phyloP scores from a whole-genome alignment of 2,888 invertebrate species.

The Netelia inedita region DNA sequence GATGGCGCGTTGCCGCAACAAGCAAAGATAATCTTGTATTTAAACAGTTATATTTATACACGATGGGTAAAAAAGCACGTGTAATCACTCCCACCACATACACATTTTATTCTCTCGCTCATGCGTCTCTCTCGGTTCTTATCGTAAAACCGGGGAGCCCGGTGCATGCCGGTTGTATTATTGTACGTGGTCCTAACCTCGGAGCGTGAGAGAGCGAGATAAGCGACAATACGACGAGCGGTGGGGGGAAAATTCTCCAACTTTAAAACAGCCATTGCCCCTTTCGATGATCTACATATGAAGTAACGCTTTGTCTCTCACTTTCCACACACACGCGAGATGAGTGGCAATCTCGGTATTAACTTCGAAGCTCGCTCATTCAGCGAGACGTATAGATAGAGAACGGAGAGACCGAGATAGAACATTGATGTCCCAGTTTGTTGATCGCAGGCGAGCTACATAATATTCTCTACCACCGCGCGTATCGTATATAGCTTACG shows the following conservation, averaged over 20 bases:
- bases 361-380: conserved; percentile 52
- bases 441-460: conserved; percentile 50
- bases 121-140: conserved; percentile 45
- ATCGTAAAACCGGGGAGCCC: conserved; percentile 14
- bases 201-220: neutral
- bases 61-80: conserved; percentile 55
- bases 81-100: conserved; percentile 63
- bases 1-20: conserved; percentile 44
- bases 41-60: conserved; percentile 63
- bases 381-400: conserved; percentile 18
- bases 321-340: conserved; percentile 36
- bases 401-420: conserved; percentile 23
- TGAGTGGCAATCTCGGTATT: conserved; percentile 57
- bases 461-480: conserved; percentile 46
- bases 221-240: neutral
- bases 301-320: conserved; percentile 63
- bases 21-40: conserved; percentile 64
- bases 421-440: conserved; percentile 63
- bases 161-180: conserved; percentile 57
- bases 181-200: conserved; percentile 37
- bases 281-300: conserved; percentile 57
- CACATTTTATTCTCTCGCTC: conserved; percentile 30
- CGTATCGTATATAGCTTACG: conserved; percentile 41
- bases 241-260: conserved; percentile 33
- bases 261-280: conserved; percentile 62